Conservation (phyloP, 2,888 invertebrate species). For the Sussaba pulchella region DNA sequence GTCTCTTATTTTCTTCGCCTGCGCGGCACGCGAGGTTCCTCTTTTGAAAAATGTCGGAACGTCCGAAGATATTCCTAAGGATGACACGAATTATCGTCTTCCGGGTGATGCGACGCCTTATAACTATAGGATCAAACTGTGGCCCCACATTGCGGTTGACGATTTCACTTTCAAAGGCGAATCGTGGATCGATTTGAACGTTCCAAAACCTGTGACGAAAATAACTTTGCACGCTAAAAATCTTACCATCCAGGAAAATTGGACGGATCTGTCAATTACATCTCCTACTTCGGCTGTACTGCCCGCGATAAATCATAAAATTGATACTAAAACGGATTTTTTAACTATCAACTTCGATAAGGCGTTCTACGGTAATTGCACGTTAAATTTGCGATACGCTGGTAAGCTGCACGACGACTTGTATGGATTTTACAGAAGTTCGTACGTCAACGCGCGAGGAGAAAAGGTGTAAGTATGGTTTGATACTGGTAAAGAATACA, state of each 20-base stretch:
- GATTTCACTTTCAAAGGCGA: conserved; percentile 44
- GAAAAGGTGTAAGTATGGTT: conserved; percentile 77
- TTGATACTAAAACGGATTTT: conserved; percentile 32
- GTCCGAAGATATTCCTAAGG: neutral
- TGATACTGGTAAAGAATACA: too few species aligned
- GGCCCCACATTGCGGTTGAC: conserved; percentile 83
- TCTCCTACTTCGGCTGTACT: too few species aligned
- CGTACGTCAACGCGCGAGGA: conserved; percentile 85
- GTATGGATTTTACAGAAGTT: conserved; percentile 89
- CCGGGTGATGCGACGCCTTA: conserved; percentile 85
- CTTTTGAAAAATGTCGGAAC: conserved; percentile 7
- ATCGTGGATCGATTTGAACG: conserved; percentile 15
- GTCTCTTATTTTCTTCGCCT: neutral
- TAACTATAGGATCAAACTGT: conserved; percentile 85
- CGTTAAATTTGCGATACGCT: conserved; percentile 85
- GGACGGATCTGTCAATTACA: neutral
- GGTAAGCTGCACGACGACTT: conserved; percentile 87
- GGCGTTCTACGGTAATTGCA: conserved; percentile 83
- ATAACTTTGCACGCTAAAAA: conserved; percentile 65
- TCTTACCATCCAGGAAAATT: conserved; percentile 20
- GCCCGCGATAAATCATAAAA: neutral
- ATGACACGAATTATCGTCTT: conserved; percentile 79
- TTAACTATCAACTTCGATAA: neutral
- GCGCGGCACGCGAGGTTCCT: conserved; percentile 27
- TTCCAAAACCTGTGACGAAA: fast-evolving